Percentiles rank a stretch among this genome's conserved stretches.
These are phyloP conservation scores for Drosophila pseudotalamancana DNA, from an alignment of 2,888 invertebrate genomes.

Conservation along the genomic window DNA sequence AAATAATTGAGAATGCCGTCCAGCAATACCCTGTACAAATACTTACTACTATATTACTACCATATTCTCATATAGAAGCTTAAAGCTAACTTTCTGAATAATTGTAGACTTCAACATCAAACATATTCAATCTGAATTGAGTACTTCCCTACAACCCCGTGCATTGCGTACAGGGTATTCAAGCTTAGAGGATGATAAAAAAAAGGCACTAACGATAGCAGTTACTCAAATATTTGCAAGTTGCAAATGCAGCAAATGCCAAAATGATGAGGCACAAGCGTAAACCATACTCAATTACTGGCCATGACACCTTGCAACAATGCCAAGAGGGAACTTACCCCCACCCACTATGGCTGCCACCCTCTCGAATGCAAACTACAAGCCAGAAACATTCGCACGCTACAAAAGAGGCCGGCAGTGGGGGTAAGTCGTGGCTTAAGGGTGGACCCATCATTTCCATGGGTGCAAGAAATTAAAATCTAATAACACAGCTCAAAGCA, in stretches of 20 bases:
- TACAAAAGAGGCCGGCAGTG: not conserved
- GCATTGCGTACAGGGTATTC: not conserved
- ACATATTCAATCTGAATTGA: too few relatives aligned
- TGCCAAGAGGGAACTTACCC: constrained; percentile 19
- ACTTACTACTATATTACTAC: too few relatives aligned
- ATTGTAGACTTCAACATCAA: too few relatives aligned
- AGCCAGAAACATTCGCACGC: constrained; percentile 71
- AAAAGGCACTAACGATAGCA: constrained; percentile 63
- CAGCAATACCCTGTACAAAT: too few relatives aligned
- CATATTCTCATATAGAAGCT: too few relatives aligned
- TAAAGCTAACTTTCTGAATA: too few relatives aligned
- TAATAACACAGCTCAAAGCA: constrained; percentile 76
- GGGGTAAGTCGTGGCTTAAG: constrained; percentile 21
- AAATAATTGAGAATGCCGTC: not conserved
- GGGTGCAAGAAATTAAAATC: constrained; percentile 79
- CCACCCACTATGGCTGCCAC: constrained; percentile 15
- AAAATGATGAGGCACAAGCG: constrained; percentile 68
- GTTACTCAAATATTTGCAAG: constrained; percentile 73
- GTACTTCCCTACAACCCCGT: not conserved
- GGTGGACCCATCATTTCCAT: constrained; percentile 61
- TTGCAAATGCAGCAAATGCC: constrained; percentile 61
- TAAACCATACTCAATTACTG: constrained; percentile 74
- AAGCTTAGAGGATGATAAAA: constrained; percentile 7
- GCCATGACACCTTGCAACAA: constrained; percentile 73
- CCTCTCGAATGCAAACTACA: constrained; percentile 63